Percentiles rank a stretch among this genome's conserved stretches.
phyloP scores from a whole-genome alignment of 2,797 vertebrate species.

The Sebastolobus alascanus region DNA sequence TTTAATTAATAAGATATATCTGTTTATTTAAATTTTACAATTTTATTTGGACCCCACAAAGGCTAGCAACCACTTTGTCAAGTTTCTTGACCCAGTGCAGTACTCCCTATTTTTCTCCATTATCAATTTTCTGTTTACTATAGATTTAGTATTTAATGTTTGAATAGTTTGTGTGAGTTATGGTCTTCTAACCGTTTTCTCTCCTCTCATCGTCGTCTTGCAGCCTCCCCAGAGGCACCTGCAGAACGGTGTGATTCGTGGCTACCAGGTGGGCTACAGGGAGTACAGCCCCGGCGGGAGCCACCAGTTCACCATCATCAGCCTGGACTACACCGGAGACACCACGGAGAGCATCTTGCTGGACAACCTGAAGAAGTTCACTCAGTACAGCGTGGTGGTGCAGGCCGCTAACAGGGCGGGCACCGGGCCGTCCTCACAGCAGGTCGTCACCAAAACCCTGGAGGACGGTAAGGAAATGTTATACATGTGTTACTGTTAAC shows the following conservation, averaged over 20 bases:
- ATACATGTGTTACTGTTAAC: neutral
- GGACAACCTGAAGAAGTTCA: slow-evolving; percentile 98
- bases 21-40: neutral
- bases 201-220: neutral
- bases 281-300: slow-evolving; percentile 96
- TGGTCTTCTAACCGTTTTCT: neutral
- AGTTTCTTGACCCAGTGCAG: too few relatives aligned
- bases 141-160: neutral
- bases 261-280: slow-evolving; percentile 98
- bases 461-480: slow-evolving; percentile 90
- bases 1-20: neutral
- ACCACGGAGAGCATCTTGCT: slow-evolving; percentile 92
- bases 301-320: slow-evolving; percentile 98
- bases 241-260: slow-evolving; percentile 97
- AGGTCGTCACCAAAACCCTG: slow-evolving; percentile 96
- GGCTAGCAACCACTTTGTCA: neutral
- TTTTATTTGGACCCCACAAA: neutral
- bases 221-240: slow-evolving; percentile 96
- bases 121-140: neutral
- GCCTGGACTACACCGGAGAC: slow-evolving; percentile 95
- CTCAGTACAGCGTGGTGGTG: slow-evolving; percentile 98
- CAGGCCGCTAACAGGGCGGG: slow-evolving; percentile 97
- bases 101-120: too few relatives aligned
- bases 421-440: slow-evolving; percentile 97
- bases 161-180: neutral